A percentile compares a stretch with the other conserved stretches of the same genome.
Conservation (phyloP, 2,797 vertebrate species). For the Hippocampus kuda region DNA sequence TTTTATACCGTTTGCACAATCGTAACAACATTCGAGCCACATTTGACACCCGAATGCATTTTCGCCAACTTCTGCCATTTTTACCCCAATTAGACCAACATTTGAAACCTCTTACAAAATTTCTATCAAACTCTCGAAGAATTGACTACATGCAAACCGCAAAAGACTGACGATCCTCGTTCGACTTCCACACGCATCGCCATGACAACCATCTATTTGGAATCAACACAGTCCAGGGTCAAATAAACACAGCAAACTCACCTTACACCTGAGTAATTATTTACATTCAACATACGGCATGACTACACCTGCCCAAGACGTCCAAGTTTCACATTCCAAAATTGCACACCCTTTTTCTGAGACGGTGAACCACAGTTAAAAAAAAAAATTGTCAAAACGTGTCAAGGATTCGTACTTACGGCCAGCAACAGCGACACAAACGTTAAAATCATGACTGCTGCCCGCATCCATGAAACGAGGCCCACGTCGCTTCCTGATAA, state of each 20-base stretch:
- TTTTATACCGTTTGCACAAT: too few relatives aligned
- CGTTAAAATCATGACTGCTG: not conserved
- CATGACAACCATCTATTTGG: not conserved
- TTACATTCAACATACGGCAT: not conserved
- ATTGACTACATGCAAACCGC: not conserved
- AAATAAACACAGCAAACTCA: not conserved
- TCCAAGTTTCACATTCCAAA: not conserved
- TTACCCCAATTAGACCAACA: not conserved
- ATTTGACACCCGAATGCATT: too few relatives aligned
- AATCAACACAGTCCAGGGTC: not conserved
- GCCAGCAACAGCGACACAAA: slow-evolving; percentile 4
- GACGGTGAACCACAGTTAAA: not conserved
- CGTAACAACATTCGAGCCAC: too few relatives aligned
- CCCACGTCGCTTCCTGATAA: not conserved
- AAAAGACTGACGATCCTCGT: not conserved
- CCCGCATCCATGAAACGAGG: not conserved
- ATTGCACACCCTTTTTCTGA: not conserved
- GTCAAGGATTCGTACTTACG: not conserved
- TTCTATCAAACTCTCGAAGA: too few relatives aligned
- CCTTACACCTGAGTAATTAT: not conserved
- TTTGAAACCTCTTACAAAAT: not conserved
- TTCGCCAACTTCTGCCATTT: not conserved
- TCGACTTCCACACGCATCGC: not conserved
- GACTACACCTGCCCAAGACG: not conserved
- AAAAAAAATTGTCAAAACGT: not conserved